phyloP scores from a whole-genome alignment of 2,888 invertebrate genomes.

The Ctenicera cuprea region DNA sequence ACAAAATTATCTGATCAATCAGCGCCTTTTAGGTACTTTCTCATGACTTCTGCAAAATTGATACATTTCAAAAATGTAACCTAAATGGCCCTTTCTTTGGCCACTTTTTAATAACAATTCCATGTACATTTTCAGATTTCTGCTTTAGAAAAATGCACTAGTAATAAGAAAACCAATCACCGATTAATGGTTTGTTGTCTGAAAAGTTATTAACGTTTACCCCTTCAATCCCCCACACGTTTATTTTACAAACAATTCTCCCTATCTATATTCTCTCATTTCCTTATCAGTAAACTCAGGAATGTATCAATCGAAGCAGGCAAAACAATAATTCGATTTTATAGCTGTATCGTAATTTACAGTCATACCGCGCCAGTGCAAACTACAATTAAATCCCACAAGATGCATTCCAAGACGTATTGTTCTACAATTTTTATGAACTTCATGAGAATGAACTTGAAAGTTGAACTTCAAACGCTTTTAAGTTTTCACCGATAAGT shows the following conservation, averaged over 20 bases:
- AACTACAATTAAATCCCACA: slow-evolving; percentile 26
- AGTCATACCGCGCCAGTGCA: slow-evolving; percentile 19
- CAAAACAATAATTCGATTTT: slow-evolving; percentile 21
- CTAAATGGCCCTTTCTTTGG: too few species aligned
- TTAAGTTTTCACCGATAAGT: neutral
- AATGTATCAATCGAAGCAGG: slow-evolving; percentile 27
- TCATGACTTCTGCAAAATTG: too few species aligned
- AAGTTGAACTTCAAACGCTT: slow-evolving; percentile 30
- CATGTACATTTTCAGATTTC: too few species aligned
- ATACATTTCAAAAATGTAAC: too few species aligned
- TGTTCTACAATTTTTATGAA: slow-evolving; percentile 35
- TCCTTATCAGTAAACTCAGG: slow-evolving; percentile 2
- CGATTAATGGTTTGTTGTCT: too few species aligned
- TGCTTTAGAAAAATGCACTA: too few species aligned
- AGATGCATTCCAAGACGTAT: slow-evolving; percentile 28
- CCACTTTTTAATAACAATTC: too few species aligned
- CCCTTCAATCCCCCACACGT: neutral
- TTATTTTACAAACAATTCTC: neutral
- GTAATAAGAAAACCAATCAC: too few species aligned
- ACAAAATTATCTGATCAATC: too few species aligned
- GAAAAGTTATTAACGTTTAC: neutral
- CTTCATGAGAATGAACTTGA: slow-evolving; percentile 38
- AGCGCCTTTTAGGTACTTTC: too few species aligned
- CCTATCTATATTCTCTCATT: neutral
- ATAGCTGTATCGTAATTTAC: slow-evolving; percentile 11